These are phyloP conservation scores for Gila robusta DNA, from an alignment of 2,797 vertebrate species.

Conservation along the genomic window DNA sequence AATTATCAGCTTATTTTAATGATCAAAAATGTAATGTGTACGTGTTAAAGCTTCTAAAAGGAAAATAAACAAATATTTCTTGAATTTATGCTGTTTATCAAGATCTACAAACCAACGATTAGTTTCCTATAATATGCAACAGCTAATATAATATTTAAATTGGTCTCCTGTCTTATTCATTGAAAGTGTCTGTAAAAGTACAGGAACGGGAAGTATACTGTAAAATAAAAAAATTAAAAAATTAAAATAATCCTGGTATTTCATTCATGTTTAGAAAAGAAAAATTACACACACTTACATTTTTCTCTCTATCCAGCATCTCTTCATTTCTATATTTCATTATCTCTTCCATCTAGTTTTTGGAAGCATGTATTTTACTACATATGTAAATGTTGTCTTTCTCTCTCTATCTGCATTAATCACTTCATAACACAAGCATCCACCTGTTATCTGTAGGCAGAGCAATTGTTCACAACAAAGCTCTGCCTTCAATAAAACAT, in stretches of 20 bases:
- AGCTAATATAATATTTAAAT: not conserved
- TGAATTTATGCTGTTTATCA: not conserved
- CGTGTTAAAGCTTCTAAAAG: not conserved
- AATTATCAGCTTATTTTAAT: not conserved
- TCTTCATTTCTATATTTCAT: not conserved
- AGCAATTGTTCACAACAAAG: constrained; percentile 38
- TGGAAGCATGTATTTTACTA: not conserved
- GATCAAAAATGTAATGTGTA: no score
- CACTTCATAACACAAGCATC: not conserved
- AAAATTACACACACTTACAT: no score
- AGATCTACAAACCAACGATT: not conserved
- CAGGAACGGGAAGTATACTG: no score
- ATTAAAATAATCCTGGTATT: not conserved
- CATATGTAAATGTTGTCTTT: constrained; percentile 7
- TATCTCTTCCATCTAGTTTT: not conserved
- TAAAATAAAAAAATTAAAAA: not conserved
- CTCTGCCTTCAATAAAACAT: constrained; percentile 58
- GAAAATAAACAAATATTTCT: not conserved
- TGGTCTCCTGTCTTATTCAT: no score
- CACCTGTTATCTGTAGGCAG: not conserved
- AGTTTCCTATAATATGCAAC: not conserved
- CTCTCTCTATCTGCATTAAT: constrained; percentile 8
- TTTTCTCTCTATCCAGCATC: not conserved
- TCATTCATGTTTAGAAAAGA: not conserved
- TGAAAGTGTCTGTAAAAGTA: no score